These are phyloP conservation scores for Hormiphora californensis DNA, from an alignment of 37 sponge, comb jelly and placozoan species.

Conservation along the genomic window DNA sequence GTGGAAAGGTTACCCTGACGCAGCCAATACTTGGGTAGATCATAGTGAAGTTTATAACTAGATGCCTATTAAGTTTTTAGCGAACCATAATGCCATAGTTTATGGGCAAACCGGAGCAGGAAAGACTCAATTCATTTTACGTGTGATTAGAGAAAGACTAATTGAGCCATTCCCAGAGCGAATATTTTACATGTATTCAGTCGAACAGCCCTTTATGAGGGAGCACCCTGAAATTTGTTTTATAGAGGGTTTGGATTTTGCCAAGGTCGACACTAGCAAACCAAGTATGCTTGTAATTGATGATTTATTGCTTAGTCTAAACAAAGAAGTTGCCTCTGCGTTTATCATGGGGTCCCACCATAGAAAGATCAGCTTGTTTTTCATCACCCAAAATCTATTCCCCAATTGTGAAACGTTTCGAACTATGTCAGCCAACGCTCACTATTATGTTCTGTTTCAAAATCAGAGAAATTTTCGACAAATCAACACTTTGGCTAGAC, in stretches of 20 bases:
- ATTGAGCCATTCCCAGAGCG: not conserved
- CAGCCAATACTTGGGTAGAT: not conserved
- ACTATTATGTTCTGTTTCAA: slow-evolving; percentile 5
- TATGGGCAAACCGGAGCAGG: slow-evolving; percentile 1
- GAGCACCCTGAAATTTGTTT: not conserved
- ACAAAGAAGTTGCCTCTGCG: not conserved
- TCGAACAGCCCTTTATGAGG: slow-evolving; percentile 1
- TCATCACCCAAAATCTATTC: slow-evolving; percentile 35
- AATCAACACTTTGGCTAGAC: slow-evolving; percentile 4
- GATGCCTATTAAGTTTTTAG: slow-evolving; percentile 28
- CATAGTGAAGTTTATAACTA: not conserved
- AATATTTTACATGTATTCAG: slow-evolving; percentile 3
- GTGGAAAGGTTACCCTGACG: not conserved
- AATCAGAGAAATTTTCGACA: not conserved
- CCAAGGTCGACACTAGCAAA: not conserved
- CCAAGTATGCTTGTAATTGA: slow-evolving; percentile 1
- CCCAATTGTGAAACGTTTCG: not conserved
- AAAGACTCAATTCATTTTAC: not conserved
- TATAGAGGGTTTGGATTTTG: slow-evolving; percentile 5
- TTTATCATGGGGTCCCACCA: slow-evolving; percentile 19
- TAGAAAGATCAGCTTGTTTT: not conserved
- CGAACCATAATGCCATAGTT: not conserved
- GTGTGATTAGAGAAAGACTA: not conserved
- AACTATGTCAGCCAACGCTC: not conserved
- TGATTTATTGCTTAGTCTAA: not conserved